These are phyloP conservation scores for Gastrophysa polygoni DNA, from an alignment of 2,888 invertebrate genomes.

Conservation along the genomic window DNA sequence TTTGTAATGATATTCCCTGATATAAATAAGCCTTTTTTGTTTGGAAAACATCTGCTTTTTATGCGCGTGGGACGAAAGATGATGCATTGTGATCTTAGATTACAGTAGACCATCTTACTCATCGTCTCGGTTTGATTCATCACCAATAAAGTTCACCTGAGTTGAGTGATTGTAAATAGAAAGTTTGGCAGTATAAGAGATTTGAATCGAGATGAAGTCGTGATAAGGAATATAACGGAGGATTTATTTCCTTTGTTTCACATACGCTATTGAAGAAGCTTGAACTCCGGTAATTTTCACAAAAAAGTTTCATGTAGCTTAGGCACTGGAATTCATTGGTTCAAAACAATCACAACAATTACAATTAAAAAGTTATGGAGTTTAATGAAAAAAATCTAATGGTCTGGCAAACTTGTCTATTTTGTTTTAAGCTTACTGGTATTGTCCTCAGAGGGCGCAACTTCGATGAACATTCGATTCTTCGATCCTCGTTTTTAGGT, in stretches of 20 bases:
- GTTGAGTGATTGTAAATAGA: conserved; percentile 49
- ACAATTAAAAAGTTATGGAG: too few relatives aligned
- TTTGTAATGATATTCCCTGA: conserved; percentile 41
- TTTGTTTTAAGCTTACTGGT: too few relatives aligned
- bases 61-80: conserved; percentile 42
- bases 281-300: too few relatives aligned
- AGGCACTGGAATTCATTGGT: too few relatives aligned
- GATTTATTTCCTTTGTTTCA: conserved; percentile 30
- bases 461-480: too few relatives aligned
- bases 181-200: conserved; percentile 56
- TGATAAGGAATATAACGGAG: conserved; percentile 32
- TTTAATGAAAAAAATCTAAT: too few relatives aligned
- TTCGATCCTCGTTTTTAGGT: too few relatives aligned
- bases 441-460: too few relatives aligned
- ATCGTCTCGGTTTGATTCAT: conserved; percentile 19
- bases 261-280: not conserved
- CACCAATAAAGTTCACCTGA: conserved; percentile 23
- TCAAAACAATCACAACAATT: too few relatives aligned
- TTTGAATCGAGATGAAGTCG: conserved; percentile 35
- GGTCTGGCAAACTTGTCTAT: too few relatives aligned
- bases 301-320: too few relatives aligned
- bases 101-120: conserved; percentile 47
- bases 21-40: conserved; percentile 53
- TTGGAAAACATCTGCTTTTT: conserved; percentile 47
- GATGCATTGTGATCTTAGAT: conserved; percentile 50